Evolutionary conservation across 1,140 invertebrate genomes (phyloP).

Genomic region (Gonioctena quinquepunctata): DNA sequence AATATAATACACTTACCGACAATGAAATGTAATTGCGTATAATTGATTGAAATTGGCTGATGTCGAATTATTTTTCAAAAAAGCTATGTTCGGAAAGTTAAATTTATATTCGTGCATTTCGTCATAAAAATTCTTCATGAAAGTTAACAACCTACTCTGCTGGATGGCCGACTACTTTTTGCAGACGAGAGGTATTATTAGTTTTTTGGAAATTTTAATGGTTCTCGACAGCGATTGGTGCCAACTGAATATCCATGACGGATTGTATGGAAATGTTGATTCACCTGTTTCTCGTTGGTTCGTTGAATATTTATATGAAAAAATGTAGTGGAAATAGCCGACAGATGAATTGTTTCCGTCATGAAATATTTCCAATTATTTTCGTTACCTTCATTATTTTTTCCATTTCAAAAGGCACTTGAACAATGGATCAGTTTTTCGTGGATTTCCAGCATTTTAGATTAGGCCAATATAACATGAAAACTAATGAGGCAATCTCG

Average conservation of each 20-base stretch:
- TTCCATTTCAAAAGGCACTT: no score
- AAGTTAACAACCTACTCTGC: neutral
- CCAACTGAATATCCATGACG: neutral
- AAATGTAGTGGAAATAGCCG: no score
- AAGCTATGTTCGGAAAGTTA: constrained; percentile 21
- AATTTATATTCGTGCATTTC: constrained; percentile 12
- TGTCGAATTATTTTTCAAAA: constrained; percentile 11
- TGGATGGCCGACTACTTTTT: constrained; percentile 19
- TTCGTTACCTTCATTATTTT: no score
- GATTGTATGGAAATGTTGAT: neutral
- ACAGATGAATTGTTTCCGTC: no score
- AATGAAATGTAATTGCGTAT: neutral
- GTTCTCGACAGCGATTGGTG: neutral
- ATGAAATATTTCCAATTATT: no score
- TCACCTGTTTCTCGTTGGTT: no score
- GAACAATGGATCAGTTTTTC: no score
- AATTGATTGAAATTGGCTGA: neutral
- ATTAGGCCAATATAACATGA: no score
- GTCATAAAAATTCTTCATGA: constrained; percentile 23
- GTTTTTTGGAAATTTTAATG: neutral
- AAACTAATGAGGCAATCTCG: no score
- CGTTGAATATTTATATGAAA: no score
- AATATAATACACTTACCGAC: neutral
- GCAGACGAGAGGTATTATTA: neutral
- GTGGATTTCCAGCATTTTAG: no score